Base-by-base conservation (phyloP, 2,888 invertebrate species). In the Ochropleura leucogaster region DNA sequence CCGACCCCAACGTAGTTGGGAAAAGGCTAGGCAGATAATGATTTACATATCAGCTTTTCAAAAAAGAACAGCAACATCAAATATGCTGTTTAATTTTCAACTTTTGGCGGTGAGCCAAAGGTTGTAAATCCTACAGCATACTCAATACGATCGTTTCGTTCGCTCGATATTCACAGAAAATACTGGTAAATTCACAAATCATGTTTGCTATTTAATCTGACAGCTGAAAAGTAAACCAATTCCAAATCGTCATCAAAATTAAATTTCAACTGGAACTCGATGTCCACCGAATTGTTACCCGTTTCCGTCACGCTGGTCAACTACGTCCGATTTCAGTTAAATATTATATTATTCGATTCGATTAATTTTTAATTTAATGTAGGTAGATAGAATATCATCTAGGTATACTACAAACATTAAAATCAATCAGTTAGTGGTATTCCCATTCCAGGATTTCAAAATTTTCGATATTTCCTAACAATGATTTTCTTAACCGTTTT, bases 261-360 rank as follows among this genome's bases (percentile, higher is more conserved):
- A 46, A 42, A 59, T 51, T 49, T 51, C 51, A 14, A 16, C 47
- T 44, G n/a, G 44, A 72, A 66, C 55, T 16, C 44, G n/a, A 1
- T 14, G 55, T 18, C 18, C n/a, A 47, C 20, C n/a, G 20, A 47
- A 51, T 55, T 62, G 18, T 14, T 6, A n/a, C 30, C 7, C 7
- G 12, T 47, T 59, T 20, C 30, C 14, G 20, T 42, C 42, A 74
- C 70, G 20, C 8, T 46, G 20, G 55, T 66, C n/a, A 79, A 71
- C 20, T 44, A 66, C 12, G 18, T 55, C 44, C 16, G 9, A 72
- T 72, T 49, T 18, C 16, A 14, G n/a, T 0, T 40, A 55, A 77
- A 46, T 68, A 68, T 62, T 62, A 12, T 59, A 59, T 59, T 59
- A 16, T 47, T 47, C 40, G 14, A 5, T 60, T 30, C 3, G n/a